phyloP scores from a whole-genome alignment of 2,888 invertebrate species.

The Agrochola lychnidis region DNA sequence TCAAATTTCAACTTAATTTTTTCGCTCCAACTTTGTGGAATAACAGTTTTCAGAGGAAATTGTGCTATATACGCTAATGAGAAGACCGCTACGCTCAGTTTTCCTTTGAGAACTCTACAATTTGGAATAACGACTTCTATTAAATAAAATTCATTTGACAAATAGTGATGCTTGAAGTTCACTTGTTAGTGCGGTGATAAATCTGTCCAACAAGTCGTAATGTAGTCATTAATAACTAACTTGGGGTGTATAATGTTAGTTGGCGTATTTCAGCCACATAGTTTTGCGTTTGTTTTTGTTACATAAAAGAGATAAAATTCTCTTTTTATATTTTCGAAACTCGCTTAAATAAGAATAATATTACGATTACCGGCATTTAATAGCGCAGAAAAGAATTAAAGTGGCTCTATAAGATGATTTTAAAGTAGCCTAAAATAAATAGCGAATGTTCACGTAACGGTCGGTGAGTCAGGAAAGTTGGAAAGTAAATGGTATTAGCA shows the following conservation, averaged over 20 bases:
- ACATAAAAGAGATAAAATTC: slow-evolving; percentile 25
- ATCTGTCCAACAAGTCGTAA: slow-evolving; percentile 59
- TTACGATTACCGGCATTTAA: slow-evolving; percentile 63
- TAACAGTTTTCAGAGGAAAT: slow-evolving; percentile 61
- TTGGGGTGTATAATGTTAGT: slow-evolving; percentile 55
- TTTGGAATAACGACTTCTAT: slow-evolving; percentile 43
- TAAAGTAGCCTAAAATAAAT: slow-evolving; percentile 86
- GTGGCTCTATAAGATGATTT: slow-evolving; percentile 82
- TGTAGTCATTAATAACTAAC: slow-evolving; percentile 57
- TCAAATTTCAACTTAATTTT: slow-evolving; percentile 70
- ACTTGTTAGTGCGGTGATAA: slow-evolving; percentile 57
- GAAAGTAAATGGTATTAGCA: slow-evolving; percentile 90
- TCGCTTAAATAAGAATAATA: slow-evolving; percentile 62
- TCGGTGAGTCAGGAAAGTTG: slow-evolving; percentile 87
- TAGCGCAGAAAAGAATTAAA: slow-evolving; percentile 68
- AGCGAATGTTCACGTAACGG: slow-evolving; percentile 86
- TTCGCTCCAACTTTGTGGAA: slow-evolving; percentile 58
- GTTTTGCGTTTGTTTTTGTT: slow-evolving; percentile 41
- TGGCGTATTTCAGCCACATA: slow-evolving; percentile 40
- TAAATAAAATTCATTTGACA: slow-evolving; percentile 54
- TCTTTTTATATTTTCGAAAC: slow-evolving; percentile 27
- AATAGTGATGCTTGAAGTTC: slow-evolving; percentile 50
- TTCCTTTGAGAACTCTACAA: slow-evolving; percentile 47
- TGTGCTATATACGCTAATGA: slow-evolving; percentile 65
- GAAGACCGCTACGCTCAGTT: slow-evolving; percentile 58